Conservation (phyloP, 2,888 invertebrate species). For the Thereva unica region DNA sequence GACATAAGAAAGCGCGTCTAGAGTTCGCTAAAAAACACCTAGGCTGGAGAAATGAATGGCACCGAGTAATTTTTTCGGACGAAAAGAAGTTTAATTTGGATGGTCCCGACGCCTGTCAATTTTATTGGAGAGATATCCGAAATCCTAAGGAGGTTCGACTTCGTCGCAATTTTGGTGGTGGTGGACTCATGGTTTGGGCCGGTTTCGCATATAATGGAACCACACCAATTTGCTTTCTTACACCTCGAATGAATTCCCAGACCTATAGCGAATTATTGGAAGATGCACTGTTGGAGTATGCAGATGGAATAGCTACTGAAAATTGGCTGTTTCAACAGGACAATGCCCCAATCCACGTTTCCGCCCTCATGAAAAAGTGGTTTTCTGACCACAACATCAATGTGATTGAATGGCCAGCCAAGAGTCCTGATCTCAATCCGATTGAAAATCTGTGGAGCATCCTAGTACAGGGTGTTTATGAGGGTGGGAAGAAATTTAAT, state of each 20-base stretch:
- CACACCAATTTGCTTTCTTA: conserved; percentile 1
- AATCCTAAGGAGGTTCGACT: conserved; percentile 1
- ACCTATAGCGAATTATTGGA: background rate
- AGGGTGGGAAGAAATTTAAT: no score
- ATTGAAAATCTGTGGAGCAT: no score
- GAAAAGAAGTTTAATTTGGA: conserved; percentile 2
- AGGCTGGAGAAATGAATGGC: background rate
- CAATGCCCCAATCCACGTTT: no score
- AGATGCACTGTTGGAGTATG: no score
- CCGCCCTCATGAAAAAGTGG: no score
- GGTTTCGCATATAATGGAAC: conserved; percentile 7
- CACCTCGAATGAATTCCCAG: conserved; percentile 1
- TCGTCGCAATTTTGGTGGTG: conserved; percentile 5
- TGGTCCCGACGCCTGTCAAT: background rate
- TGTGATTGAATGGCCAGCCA: no score
- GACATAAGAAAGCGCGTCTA: background rate
- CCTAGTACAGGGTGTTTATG: no score
- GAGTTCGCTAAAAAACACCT: background rate
- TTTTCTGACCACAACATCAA: no score
- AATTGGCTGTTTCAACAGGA: no score
- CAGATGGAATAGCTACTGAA: no score
- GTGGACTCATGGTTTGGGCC: conserved; percentile 7
- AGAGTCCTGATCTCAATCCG: no score
- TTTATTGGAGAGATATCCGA: conserved; percentile 6
- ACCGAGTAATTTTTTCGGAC: background rate